Conservation (phyloP, 2,797 vertebrate species). For the Siniperca obscura region DNA sequence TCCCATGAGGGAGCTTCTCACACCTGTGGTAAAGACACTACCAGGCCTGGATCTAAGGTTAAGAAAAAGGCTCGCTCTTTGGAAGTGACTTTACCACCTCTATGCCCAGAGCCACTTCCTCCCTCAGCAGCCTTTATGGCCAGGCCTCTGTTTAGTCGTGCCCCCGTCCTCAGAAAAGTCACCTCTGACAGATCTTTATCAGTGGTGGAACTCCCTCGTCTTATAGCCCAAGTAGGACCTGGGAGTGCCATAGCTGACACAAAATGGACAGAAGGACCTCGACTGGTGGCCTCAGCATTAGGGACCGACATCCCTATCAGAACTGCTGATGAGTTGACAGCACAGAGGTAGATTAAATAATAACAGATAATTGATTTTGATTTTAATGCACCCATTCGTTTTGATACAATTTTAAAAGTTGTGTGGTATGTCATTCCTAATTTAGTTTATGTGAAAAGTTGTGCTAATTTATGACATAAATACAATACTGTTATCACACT, state of each 20-base stretch:
- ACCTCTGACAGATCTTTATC: slow-evolving; percentile 56
- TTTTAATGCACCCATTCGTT: neutral
- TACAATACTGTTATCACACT: neutral
- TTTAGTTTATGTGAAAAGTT: neutral
- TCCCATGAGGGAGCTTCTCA: slow-evolving; percentile 29
- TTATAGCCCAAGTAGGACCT: slow-evolving; percentile 76
- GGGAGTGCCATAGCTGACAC: slow-evolving; percentile 66
- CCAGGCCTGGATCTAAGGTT: slow-evolving; percentile 8
- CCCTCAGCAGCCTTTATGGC: slow-evolving; percentile 22
- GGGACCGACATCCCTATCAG: slow-evolving; percentile 71
- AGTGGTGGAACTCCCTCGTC: slow-evolving; percentile 77
- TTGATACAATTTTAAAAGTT: neutral
- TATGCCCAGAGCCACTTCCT: slow-evolving; percentile 7
- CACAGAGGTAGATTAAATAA: slow-evolving; percentile 55
- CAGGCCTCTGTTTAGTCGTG: slow-evolving; percentile 28
- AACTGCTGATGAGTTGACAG: slow-evolving; percentile 19
- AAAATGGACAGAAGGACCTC: slow-evolving; percentile 75
- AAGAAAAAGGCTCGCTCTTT: slow-evolving; percentile 30
- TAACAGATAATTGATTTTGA: neutral
- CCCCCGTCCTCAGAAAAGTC: slow-evolving; percentile 13
- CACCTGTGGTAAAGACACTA: slow-evolving; percentile 10
- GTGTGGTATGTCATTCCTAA: neutral
- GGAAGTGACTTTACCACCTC: slow-evolving; percentile 57
- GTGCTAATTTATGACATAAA: neutral
- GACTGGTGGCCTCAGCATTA: slow-evolving; percentile 75